These are phyloP conservation scores for Porites divaricata DNA, from an alignment of 92 coral and sea anemone species.

Conservation along the genomic window DNA sequence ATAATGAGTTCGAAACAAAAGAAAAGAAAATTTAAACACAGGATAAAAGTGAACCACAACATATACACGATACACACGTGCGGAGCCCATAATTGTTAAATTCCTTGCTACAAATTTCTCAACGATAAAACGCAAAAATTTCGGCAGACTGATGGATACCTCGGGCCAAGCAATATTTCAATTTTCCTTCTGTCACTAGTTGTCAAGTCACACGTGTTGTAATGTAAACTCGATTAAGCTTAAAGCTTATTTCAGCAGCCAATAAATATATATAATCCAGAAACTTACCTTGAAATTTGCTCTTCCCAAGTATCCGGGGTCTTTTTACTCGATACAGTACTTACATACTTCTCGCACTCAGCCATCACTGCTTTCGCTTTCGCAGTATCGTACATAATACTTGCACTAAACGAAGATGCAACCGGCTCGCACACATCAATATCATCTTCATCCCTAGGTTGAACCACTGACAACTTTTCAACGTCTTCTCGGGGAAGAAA, in stretches of 20 bases:
- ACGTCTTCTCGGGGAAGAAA: constrained; percentile 76
- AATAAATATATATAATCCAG: background rate
- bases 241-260: too few species aligned
- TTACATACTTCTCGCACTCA: constrained; percentile 97
- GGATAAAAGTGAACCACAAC: too few species aligned
- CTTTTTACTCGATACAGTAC: constrained; percentile 87
- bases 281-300: constrained; percentile 89
- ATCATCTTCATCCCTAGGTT: constrained; percentile 34
- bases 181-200: too few species aligned
- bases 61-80: too few species aligned
- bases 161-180: too few species aligned
- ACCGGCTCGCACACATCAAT: constrained; percentile 83
- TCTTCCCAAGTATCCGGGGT: constrained; percentile 99
- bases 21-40: too few species aligned
- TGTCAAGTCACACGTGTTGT: background rate
- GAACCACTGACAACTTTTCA: constrained; percentile 14
- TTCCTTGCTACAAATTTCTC: too few species aligned
- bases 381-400: constrained; percentile 85
- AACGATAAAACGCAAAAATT: too few species aligned
- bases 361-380: constrained; percentile 95
- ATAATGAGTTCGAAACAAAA: too few species aligned
- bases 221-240: background rate
- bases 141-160: too few species aligned
- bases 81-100: too few species aligned
- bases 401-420: constrained; percentile 56